Evolutionary conservation across 2,888 invertebrate species (phyloP).

Genomic region (Hypomecis atomaria): DNA sequence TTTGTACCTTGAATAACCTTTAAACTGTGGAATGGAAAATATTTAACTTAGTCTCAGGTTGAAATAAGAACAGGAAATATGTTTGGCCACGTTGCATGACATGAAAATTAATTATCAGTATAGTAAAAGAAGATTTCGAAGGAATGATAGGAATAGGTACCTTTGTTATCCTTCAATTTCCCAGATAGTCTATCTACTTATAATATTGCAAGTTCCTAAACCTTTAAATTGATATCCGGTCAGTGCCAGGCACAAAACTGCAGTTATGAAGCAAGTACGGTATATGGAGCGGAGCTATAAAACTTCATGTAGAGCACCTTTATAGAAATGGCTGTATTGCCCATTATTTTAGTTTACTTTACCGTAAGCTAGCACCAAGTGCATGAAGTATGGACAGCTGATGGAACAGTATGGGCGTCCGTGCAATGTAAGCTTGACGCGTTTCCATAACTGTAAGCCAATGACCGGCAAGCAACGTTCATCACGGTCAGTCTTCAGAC

Average conservation of each 20-base stretch:
- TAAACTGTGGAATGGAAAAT: neutral
- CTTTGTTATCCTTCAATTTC: no score
- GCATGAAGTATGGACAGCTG: slow-evolving; percentile 22
- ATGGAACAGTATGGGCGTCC: slow-evolving; percentile 9
- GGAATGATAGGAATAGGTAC: no score
- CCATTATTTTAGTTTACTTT: slow-evolving; percentile 45
- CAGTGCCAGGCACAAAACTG: slow-evolving; percentile 8
- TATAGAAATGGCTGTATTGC: slow-evolving; percentile 39
- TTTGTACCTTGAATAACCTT: neutral
- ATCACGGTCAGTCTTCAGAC: no score
- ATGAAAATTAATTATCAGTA: no score
- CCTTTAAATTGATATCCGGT: neutral
- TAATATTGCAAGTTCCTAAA: neutral
- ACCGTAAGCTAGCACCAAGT: slow-evolving; percentile 45
- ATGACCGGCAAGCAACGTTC: no score
- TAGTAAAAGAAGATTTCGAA: no score
- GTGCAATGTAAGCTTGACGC: neutral
- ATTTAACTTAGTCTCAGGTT: no score
- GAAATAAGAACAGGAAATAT: no score
- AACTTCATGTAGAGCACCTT: slow-evolving; percentile 38
- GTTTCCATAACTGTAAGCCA: no score
- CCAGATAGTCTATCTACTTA: neutral
- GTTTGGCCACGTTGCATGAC: no score
- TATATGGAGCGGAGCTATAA: slow-evolving; percentile 31
- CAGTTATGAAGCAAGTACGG: slow-evolving; percentile 9